Percentiles rank a stretch among this genome's conserved stretches.
Evolutionary conservation across 2,888 invertebrate genomes (phyloP).

Genomic region (Drosophila sordidapex): DNA sequence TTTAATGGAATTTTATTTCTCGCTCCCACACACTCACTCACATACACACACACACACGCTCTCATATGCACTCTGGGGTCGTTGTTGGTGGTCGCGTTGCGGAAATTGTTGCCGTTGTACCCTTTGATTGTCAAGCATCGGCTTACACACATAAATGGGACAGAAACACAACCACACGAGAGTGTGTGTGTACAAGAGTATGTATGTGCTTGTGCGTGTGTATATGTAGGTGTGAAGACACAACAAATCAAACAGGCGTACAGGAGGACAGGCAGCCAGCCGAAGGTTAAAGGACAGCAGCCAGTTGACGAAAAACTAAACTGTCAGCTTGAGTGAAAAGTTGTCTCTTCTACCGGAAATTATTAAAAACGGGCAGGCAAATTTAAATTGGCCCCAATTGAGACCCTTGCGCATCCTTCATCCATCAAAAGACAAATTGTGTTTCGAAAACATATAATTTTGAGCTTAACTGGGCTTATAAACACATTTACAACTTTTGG

Average conservation of each 20-base stretch:
- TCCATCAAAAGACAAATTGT: background rate
- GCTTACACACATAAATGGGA: slow-evolving; percentile 76
- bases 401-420: background rate
- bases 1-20: slow-evolving; percentile 78
- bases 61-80: slow-evolving; percentile 29
- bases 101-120: slow-evolving; percentile 67
- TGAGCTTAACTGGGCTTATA: background rate
- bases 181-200: background rate
- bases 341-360: slow-evolving; percentile 15
- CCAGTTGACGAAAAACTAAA: slow-evolving; percentile 37
- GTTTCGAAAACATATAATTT: background rate
- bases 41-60: slow-evolving; percentile 1
- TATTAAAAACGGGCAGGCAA: slow-evolving; percentile 2
- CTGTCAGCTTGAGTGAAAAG: slow-evolving; percentile 39
- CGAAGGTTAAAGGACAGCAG: slow-evolving; percentile 23
- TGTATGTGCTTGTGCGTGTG: slow-evolving; percentile 1
- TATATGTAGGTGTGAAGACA: slow-evolving; percentile 21
- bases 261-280: slow-evolving; percentile 1
- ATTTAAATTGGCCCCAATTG: slow-evolving; percentile 2
- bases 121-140: slow-evolving; percentile 77
- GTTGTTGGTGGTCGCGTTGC: slow-evolving; percentile 61
- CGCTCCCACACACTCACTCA: slow-evolving; percentile 2
- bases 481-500: background rate
- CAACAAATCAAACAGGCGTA: slow-evolving; percentile 1
- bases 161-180: slow-evolving; percentile 40